Evolutionary conservation across 2,888 invertebrate genomes (phyloP).

Genomic region (Ormia ochracea): DNA sequence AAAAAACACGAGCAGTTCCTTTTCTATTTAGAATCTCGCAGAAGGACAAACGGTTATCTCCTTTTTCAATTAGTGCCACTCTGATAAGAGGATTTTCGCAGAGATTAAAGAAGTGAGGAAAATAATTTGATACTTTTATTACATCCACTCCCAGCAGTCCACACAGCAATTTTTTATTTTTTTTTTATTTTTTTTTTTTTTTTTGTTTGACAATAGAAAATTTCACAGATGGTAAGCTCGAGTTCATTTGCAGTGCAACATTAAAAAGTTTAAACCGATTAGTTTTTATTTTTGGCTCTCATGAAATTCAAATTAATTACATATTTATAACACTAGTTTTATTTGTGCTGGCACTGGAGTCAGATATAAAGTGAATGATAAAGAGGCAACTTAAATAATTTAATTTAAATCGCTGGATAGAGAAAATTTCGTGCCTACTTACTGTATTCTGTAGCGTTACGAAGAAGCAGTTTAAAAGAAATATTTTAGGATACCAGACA

Average conservation of each 20-base stretch:
- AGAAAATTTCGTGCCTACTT: no score
- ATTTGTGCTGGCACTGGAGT: not conserved
- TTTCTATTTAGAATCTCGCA: not conserved
- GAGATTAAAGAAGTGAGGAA: conserved; percentile 59
- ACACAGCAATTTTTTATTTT: no score
- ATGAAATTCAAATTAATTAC: conserved; percentile 25
- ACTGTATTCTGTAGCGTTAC: no score
- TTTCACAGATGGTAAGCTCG: conserved; percentile 48
- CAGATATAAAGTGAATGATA: no score
- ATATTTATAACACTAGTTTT: not conserved
- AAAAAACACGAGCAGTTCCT: not conserved
- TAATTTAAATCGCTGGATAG: no score
- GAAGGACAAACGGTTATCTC: conserved; percentile 39
- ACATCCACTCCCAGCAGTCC: conserved; percentile 10
- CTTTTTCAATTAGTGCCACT: conserved; percentile 59
- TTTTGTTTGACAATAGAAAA: no score
- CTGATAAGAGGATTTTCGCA: conserved; percentile 59
- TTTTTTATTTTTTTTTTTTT: no score
- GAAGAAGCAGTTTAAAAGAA: no score
- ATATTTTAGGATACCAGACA: no score
- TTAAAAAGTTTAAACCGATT: conserved; percentile 50
- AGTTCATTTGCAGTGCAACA: conserved; percentile 43
- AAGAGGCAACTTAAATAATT: no score
- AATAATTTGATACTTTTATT: conserved; percentile 55
- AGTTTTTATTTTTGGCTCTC: conserved; percentile 8